Base-by-base conservation (phyloP, 2,797 vertebrate species). In the Mareca penelope region DNA sequence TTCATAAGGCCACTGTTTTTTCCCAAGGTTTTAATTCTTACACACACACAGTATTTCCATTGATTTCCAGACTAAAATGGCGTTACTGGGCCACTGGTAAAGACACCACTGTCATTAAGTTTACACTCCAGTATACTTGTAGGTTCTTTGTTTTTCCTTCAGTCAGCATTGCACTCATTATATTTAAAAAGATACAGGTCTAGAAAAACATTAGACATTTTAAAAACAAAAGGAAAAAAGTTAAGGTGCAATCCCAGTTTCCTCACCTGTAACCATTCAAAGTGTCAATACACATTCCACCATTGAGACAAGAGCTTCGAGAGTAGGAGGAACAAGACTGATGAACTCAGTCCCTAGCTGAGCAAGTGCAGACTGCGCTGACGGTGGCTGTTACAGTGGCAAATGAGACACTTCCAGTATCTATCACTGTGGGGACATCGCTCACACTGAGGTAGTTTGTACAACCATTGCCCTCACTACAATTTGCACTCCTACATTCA, bases 211-310 rank as follows among this genome's bases (percentile, higher is more conserved):
- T 53, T 56, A 3, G 0, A 17, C 42, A 46, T 56, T n/a, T 67
- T 1, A 19, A 17, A 63, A 80, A 12, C 0, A 90, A 59, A 75
- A 52, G 16, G n/a, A 56, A n/a, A 31, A 46, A 91, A 26, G 31
- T 33, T 56, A 12, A 37, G 4, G 42, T 46, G 69, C 89, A 91
- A 0, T 1, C 10, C 7, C 67, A 57, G 44, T 71, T 70, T 61
- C 52, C 98, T 97, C 82, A 99, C 99, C 98, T 98, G 97, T 98
- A 99, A 50, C 99, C 99, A 2, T 97, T 98, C 79, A 98, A 96
- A 10, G 98, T 98, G 97, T 99, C 98, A 42, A 98, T 77, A 52
- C 99, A 99, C 7, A 98, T 55, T 15, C 99, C 98, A 5, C 98
- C 98, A 1, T 99, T 99, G 96, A 98, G 98, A 95, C 98, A 99